Evolutionary conservation across 2,888 invertebrate genomes (phyloP).

Genomic region (Bimastos eiseni): DNA sequence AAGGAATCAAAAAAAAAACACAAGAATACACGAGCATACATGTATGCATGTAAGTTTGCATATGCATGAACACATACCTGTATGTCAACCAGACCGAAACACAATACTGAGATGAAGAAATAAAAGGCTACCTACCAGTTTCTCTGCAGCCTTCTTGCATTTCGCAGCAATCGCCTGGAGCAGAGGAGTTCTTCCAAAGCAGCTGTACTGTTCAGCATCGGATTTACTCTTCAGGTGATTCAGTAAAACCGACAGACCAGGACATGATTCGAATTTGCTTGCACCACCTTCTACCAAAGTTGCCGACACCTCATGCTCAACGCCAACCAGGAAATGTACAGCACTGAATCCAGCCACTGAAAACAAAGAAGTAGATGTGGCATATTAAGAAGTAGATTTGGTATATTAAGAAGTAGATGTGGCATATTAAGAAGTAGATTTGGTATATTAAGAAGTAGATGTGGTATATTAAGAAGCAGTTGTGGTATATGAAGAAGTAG

Average conservation of each 20-base stretch:
- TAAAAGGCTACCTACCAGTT: constrained; percentile 26
- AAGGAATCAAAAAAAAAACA: too few relatives aligned
- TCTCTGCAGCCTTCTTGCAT: neutral
- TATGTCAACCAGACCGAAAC: neutral
- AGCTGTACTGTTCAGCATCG: constrained; percentile 50
- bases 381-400: neutral
- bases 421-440: neutral
- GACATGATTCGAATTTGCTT: constrained; percentile 34
- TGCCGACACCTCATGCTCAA: constrained; percentile 36
- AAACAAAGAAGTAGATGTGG: neutral
- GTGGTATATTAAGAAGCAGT: neutral
- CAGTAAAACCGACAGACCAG: constrained; percentile 52
- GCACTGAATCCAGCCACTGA: constrained; percentile 53
- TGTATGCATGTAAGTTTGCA: too few relatives aligned
- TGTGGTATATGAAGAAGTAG: too few relatives aligned
- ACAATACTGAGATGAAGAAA: constrained; percentile 3
- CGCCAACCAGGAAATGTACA: constrained; percentile 53
- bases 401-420: too few relatives aligned
- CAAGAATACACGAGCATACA: too few relatives aligned
- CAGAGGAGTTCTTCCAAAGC: constrained; percentile 56
- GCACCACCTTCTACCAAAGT: neutral
- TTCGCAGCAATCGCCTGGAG: constrained; percentile 49
- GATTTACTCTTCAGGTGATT: constrained; percentile 50
- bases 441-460: too few relatives aligned
- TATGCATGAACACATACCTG: too few relatives aligned